Conservation (phyloP, 2,113 vertebrate genomes). For the Thoracochromis brauschi region DNA sequence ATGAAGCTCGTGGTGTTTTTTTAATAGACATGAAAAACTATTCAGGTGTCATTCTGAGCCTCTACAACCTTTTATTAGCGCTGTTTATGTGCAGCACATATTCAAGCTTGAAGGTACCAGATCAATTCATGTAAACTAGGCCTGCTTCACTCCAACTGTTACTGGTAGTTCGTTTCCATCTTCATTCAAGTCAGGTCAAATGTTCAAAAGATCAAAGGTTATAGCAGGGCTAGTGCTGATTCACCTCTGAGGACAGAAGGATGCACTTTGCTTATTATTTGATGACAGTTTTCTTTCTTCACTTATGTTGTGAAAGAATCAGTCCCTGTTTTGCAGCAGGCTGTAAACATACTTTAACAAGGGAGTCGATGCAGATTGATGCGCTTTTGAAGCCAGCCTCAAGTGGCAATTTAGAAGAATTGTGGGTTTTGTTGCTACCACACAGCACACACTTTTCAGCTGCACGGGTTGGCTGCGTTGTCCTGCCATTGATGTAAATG, state of each 20-base stretch:
- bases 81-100: background rate
- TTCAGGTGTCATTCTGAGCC: background rate
- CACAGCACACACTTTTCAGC: background rate
- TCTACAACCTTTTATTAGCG: background rate
- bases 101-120: background rate
- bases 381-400: background rate
- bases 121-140: background rate
- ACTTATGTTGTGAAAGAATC: background rate
- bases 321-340: background rate
- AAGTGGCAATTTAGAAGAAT: background rate
- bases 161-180: rapidly evolving
- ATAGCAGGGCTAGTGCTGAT: background rate
- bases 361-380: background rate
- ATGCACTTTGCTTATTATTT: background rate
- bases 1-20: background rate
- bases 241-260: background rate
- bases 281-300: background rate
- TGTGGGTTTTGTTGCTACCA: background rate
- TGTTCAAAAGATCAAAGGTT: background rate
- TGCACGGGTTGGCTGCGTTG: rapidly evolving
- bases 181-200: background rate
- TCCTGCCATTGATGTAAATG: background rate
- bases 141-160: background rate
- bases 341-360: background rate
- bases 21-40: background rate